Conservation (phyloP, 2,797 vertebrate species). For the Amphiprion clarkii region DNA sequence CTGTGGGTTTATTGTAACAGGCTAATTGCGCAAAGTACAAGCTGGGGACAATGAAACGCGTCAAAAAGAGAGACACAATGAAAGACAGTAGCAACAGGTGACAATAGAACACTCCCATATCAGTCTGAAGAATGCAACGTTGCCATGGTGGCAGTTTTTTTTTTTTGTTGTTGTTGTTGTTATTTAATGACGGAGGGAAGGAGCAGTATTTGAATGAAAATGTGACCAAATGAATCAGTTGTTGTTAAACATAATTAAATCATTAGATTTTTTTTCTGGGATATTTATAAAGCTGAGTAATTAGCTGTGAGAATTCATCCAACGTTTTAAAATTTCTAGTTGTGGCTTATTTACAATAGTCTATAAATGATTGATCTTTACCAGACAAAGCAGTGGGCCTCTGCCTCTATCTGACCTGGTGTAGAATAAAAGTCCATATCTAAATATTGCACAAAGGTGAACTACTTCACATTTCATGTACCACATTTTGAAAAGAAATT, state of each 20-base stretch:
- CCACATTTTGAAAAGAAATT: constrained; percentile 19
- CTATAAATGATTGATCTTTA: not conserved
- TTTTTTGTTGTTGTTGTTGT: too few relatives aligned
- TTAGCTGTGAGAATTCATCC: too few relatives aligned
- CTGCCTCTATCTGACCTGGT: constrained; percentile 8
- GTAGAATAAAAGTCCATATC: constrained; percentile 22
- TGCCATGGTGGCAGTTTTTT: too few relatives aligned
- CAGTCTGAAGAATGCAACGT: not conserved
- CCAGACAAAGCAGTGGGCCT: not conserved
- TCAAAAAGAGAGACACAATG: constrained; percentile 28
- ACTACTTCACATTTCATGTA: constrained; percentile 16
- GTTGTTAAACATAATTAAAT: too few relatives aligned
- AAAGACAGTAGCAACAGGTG: constrained; percentile 50
- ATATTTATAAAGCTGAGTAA: too few relatives aligned
- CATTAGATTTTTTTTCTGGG: too few relatives aligned
- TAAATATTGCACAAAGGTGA: constrained; percentile 1
- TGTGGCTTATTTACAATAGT: too few relatives aligned
- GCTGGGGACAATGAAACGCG: constrained; percentile 26
- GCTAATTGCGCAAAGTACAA: constrained; percentile 34
- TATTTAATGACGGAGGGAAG: too few relatives aligned
- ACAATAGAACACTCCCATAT: constrained; percentile 15
- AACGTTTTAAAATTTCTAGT: too few relatives aligned
- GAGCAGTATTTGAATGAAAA: too few relatives aligned
- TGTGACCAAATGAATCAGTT: too few relatives aligned
- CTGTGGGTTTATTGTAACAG: constrained; percentile 37